Evolutionary conservation across 2,888 invertebrate genomes (phyloP).

Genomic region (Myathropa florea): DNA sequence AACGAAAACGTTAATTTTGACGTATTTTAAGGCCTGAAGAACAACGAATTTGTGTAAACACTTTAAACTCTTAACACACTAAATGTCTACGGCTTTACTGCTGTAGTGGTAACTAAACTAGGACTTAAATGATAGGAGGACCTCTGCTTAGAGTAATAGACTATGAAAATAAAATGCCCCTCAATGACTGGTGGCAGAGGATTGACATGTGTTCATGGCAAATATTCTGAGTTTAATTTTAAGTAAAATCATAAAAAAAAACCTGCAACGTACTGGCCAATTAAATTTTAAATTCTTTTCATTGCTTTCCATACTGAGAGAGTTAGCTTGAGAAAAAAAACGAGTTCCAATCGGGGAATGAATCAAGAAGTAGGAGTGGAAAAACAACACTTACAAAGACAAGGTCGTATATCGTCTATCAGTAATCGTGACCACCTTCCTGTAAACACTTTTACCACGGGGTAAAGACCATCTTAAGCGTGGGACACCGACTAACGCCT

Average conservation of each 20-base stretch:
- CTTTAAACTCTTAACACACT: slow-evolving; percentile 22
- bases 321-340: background rate
- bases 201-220: slow-evolving; percentile 10
- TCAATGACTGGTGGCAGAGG: slow-evolving; percentile 30
- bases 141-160: slow-evolving; percentile 45
- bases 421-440: background rate
- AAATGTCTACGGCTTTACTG: slow-evolving; percentile 5
- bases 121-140: slow-evolving; percentile 40
- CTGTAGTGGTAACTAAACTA: slow-evolving; percentile 25
- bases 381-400: background rate
- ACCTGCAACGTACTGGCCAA: background rate
- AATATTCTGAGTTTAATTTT: background rate
- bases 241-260: too few species aligned
- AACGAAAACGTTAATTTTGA: slow-evolving; percentile 19
- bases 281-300: background rate
- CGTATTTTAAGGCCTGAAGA: slow-evolving; percentile 53
- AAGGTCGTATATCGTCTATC: background rate
- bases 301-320: background rate
- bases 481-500: too few species aligned
- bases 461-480: too few species aligned
- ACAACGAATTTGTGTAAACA: slow-evolving; percentile 11
- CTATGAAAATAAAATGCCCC: slow-evolving; percentile 44
- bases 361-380: background rate
- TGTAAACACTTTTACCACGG: background rate
- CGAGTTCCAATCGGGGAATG: background rate